These are phyloP conservation scores for Microcebus murinus DNA, from an alignment of 2,113 vertebrate genomes.

Conservation along the genomic window DNA sequence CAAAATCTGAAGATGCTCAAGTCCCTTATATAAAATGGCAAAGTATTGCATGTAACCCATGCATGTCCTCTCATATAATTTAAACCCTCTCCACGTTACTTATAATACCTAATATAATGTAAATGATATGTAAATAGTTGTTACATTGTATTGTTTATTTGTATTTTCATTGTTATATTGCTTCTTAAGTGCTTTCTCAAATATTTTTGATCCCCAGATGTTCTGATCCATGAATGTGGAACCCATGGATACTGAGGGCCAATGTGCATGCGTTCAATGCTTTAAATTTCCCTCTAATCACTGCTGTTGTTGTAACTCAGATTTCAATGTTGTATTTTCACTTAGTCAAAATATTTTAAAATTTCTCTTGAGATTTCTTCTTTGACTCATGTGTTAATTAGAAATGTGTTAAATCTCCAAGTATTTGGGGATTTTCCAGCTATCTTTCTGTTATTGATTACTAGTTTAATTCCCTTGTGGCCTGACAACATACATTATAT, in stretches of 20 bases:
- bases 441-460: background rate
- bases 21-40: background rate
- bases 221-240: background rate
- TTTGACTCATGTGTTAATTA: background rate
- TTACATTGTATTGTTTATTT: background rate
- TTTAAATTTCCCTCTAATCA: background rate
- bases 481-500: background rate
- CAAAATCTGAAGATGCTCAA: background rate
- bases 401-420: background rate
- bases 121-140: background rate
- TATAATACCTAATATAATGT: background rate
- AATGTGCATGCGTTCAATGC: background rate
- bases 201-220: background rate
- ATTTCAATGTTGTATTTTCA: background rate
- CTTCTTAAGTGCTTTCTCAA: background rate
- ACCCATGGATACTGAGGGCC: background rate
- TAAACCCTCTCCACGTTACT: background rate
- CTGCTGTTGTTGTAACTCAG: background rate
- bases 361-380: background rate
- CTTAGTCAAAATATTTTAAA: background rate
- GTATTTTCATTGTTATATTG: background rate
- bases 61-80: background rate
- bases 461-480: background rate
- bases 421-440: background rate
- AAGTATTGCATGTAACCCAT: background rate